A percentile compares a stretch with the other conserved stretches of the same genome.
These are phyloP conservation scores for Drosophila mimetica DNA, from an alignment of 2,888 invertebrate genomes.

Conservation along the genomic window DNA sequence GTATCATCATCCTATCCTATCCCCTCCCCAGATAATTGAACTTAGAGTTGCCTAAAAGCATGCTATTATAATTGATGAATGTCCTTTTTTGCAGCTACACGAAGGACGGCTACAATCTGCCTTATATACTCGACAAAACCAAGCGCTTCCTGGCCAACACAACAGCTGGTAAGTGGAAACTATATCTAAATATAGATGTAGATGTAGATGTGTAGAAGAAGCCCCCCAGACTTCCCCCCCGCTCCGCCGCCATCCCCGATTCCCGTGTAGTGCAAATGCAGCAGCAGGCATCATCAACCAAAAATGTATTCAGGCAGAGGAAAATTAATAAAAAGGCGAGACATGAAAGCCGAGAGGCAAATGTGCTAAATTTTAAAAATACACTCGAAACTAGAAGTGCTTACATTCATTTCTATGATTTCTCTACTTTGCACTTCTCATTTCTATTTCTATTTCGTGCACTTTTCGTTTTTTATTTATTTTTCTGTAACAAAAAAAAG, in stretches of 20 bases:
- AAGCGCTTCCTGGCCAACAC: conserved; percentile 84
- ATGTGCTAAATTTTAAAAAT: conserved; percentile 80
- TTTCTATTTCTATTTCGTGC: conserved; percentile 46
- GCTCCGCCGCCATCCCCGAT: background rate
- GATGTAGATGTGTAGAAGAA: too few species aligned
- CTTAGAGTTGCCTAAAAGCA: conserved; percentile 27
- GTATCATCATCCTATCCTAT: conserved; percentile 35
- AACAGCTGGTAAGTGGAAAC: conserved; percentile 82
- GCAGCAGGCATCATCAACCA: conserved; percentile 53
- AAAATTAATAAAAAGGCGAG: conserved; percentile 34
- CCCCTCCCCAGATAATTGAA: background rate
- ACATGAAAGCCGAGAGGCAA: conserved; percentile 38
- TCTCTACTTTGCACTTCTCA: conserved; percentile 21
- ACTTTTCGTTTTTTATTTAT: conserved; percentile 32
- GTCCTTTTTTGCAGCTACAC: conserved; percentile 74
- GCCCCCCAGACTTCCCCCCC: background rate
- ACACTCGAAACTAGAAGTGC: conserved; percentile 58
- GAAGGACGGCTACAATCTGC: conserved; percentile 84
- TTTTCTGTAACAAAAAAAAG: conserved; percentile 1
- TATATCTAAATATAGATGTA: conserved; percentile 29
- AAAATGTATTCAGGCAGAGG: conserved; percentile 41
- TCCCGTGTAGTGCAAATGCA: conserved; percentile 70
- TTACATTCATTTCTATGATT: conserved; percentile 47
- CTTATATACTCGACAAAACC: conserved; percentile 84
- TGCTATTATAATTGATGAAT: conserved; percentile 25